Conservation (phyloP, 1,140 invertebrate genomes). For the Sitobion miscanthi region DNA sequence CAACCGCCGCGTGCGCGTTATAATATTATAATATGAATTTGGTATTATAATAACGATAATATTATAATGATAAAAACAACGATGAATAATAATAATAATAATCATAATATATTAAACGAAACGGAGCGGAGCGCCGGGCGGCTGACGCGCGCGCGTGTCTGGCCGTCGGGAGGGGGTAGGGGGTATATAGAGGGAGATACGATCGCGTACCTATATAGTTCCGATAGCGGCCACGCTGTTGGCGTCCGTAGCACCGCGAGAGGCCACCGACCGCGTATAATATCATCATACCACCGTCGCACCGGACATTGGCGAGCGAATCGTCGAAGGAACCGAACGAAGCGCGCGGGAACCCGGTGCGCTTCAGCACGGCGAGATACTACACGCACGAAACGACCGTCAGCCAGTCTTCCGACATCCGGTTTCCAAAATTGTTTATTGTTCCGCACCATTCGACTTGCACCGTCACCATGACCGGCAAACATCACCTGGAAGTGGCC, state of each 20-base stretch:
- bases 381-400: background rate
- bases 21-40: background rate
- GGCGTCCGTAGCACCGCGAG: background rate
- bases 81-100: background rate
- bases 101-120: background rate
- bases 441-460: background rate
- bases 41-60: constrained; percentile 5
- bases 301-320: constrained; percentile 3
- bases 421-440: background rate
- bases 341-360: background rate
- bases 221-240: constrained; percentile 32
- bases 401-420: background rate
- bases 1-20: background rate
- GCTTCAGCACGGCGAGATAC: background rate
- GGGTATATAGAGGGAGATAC: background rate
- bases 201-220: constrained; percentile 40
- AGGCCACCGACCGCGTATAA: background rate
- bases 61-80: background rate
- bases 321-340: background rate
- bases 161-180: background rate
- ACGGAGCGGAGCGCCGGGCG: background rate
- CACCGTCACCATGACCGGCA: background rate
- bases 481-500: constrained; percentile 38
- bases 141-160: background rate
- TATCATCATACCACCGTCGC: background rate